phyloP scores from a whole-genome alignment of 92 coral and sea anemone species.

The Plumapathes pennacea region DNA sequence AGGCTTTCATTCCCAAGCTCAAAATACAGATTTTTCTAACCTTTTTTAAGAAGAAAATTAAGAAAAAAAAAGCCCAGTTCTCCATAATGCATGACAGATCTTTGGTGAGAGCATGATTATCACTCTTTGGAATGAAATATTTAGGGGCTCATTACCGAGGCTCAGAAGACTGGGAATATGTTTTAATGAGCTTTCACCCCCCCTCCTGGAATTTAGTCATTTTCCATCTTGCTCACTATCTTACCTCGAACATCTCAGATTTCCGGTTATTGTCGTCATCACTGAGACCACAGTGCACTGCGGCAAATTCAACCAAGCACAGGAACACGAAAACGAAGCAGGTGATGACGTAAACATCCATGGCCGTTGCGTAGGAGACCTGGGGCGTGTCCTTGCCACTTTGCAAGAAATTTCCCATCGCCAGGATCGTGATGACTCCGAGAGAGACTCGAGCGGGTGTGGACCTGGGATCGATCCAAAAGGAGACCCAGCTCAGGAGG shows the following conservation, averaged over 20 bases:
- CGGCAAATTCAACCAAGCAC: constrained; percentile 58
- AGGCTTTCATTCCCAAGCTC: too few species aligned
- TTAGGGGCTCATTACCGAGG: too few species aligned
- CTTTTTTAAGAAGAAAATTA: too few species aligned
- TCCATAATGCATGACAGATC: too few species aligned
- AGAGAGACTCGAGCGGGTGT: constrained; percentile 75
- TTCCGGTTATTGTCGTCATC: constrained; percentile 32
- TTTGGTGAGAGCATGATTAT: too few species aligned
- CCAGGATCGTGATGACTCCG: constrained; percentile 74
- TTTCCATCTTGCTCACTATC: too few species aligned
- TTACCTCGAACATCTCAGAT: constrained; percentile 45
- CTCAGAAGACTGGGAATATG: too few species aligned
- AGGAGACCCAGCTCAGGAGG: constrained; percentile 65
- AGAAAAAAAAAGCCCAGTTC: too few species aligned
- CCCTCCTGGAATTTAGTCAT: too few species aligned
- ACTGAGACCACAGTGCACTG: constrained; percentile 66
- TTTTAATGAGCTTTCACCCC: too few species aligned
- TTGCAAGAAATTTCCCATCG: constrained; percentile 71
- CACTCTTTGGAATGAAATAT: too few species aligned
- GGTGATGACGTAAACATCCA: constrained; percentile 61
- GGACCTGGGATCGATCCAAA: constrained; percentile 76
- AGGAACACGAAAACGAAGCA: constrained; percentile 69
- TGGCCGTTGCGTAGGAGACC: constrained; percentile 72
- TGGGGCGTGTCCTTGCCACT: constrained; percentile 49
- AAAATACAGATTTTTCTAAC: too few species aligned